A percentile compares a stretch with the other conserved stretches of the same genome.
Conservation (phyloP, 2,888 invertebrate genomes). For the Scaptomyza tumidula region DNA sequence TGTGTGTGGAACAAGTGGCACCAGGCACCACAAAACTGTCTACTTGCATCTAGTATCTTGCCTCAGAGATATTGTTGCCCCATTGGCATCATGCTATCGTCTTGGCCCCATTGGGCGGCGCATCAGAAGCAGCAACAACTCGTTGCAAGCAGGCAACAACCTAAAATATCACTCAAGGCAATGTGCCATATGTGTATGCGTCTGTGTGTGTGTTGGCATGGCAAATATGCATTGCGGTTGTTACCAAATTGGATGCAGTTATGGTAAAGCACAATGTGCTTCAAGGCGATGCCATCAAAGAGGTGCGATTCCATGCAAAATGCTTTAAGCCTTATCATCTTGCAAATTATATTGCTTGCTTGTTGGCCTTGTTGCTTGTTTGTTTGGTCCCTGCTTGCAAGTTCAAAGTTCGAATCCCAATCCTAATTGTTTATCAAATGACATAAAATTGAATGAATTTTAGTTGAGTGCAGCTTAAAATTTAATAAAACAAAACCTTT, state of each 20-base stretch:
- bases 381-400: background rate
- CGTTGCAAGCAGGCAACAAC: conserved; percentile 60
- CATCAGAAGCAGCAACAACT: conserved; percentile 40
- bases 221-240: conserved; percentile 74
- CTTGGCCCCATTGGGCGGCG: conserved; percentile 6
- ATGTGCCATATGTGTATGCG: conserved; percentile 20
- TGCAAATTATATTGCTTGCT: background rate
- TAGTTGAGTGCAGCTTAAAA: background rate
- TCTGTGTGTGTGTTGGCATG: conserved; percentile 31
- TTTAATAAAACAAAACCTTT: no score
- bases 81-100: conserved; percentile 18
- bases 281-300: conserved; percentile 40
- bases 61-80: conserved; percentile 6
- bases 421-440: background rate
- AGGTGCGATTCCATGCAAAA: conserved; percentile 56
- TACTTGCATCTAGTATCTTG: conserved; percentile 13
- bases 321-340: conserved; percentile 18
- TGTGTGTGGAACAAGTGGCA: conserved; percentile 37
- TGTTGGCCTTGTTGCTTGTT: background rate
- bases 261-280: conserved; percentile 53
- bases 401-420: conserved; percentile 15
- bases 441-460: background rate
- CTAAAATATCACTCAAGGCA: conserved; percentile 75
- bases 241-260: conserved; percentile 77
- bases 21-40: conserved; percentile 51